A percentile compares a stretch with the other conserved stretches of the same genome.
phyloP scores from a whole-genome alignment of 2,888 invertebrate species.

The Neoaliturus tenellus region DNA sequence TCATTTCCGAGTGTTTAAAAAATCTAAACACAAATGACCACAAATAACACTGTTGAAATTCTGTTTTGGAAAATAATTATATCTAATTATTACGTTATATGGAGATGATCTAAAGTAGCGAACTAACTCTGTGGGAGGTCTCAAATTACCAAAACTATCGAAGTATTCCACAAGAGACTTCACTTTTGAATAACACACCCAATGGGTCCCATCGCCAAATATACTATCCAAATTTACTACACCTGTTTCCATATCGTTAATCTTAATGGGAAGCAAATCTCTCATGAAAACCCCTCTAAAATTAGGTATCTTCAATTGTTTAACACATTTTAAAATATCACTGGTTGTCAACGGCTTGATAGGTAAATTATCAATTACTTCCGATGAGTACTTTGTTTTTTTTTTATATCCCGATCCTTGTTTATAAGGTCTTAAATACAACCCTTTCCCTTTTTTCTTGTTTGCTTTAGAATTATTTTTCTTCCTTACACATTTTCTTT shows the following conservation, averaged over 20 bases:
- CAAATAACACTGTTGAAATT: background rate
- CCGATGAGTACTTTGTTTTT: background rate
- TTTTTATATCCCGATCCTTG: conserved; percentile 1
- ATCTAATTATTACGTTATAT: background rate
- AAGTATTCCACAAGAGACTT: background rate
- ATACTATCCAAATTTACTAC: conserved; percentile 17
- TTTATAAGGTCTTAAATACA: conserved; percentile 2
- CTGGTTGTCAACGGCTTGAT: background rate
- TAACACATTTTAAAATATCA: conserved; percentile 5
- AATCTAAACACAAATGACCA: conserved; percentile 20
- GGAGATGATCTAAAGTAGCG: background rate
- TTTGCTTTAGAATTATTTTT: background rate
- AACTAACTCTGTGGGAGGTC: background rate
- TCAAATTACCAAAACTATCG: conserved; percentile 4
- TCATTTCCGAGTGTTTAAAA: conserved; percentile 3
- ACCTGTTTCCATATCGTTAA: background rate
- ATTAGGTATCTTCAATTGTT: background rate
- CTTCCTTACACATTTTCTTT: background rate
- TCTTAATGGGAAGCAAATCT: background rate
- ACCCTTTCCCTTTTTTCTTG: background rate
- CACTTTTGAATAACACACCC: conserved; percentile 11
- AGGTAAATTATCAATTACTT: background rate
- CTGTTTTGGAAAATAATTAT: conserved; percentile 29
- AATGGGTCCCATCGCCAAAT: background rate
- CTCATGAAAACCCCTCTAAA: conserved; percentile 37